Evolutionary conservation across 2,888 invertebrate species (phyloP).

Genomic region (Axea sp.): DNA sequence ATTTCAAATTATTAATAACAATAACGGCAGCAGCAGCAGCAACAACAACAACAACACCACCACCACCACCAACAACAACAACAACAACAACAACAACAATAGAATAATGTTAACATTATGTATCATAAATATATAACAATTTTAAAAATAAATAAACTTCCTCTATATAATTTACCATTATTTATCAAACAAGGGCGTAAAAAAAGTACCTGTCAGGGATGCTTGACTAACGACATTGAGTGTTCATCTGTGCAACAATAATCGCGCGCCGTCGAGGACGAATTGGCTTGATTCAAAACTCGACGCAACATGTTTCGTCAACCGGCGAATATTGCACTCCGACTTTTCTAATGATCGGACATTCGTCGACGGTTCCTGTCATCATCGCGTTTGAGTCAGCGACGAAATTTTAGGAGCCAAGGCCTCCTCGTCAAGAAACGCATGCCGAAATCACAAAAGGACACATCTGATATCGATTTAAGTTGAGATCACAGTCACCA

Average conservation of each 20-base stretch:
- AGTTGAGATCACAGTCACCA: constrained; percentile 1
- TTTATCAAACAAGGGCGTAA: constrained; percentile 1
- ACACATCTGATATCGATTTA: constrained; percentile 13
- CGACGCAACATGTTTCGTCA: constrained; percentile 46
- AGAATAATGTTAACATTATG: too few species aligned
- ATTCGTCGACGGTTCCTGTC: constrained; percentile 13
- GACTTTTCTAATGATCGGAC: constrained; percentile 6
- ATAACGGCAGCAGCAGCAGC: too few species aligned
- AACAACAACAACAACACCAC: too few species aligned
- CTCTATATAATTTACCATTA: too few species aligned
- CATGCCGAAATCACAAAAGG: constrained; percentile 22
- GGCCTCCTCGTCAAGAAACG: not conserved
- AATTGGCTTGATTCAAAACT: constrained; percentile 24
- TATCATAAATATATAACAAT: too few species aligned
- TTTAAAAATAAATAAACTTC: too few species aligned
- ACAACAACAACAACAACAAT: too few species aligned
- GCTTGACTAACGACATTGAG: constrained; percentile 41
- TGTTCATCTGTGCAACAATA: constrained; percentile 37
- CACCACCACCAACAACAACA: too few species aligned
- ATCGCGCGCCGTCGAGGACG: constrained; percentile 42
- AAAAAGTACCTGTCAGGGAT: constrained; percentile 54
- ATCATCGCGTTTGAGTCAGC: constrained; percentile 22
- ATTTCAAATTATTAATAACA: too few species aligned
- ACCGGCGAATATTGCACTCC: constrained; percentile 9
- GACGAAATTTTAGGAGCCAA: not conserved